Evolutionary conservation across 35 echinoderm and acorn worm species (phyloP).

Genomic region (Lytechinus pictus): DNA sequence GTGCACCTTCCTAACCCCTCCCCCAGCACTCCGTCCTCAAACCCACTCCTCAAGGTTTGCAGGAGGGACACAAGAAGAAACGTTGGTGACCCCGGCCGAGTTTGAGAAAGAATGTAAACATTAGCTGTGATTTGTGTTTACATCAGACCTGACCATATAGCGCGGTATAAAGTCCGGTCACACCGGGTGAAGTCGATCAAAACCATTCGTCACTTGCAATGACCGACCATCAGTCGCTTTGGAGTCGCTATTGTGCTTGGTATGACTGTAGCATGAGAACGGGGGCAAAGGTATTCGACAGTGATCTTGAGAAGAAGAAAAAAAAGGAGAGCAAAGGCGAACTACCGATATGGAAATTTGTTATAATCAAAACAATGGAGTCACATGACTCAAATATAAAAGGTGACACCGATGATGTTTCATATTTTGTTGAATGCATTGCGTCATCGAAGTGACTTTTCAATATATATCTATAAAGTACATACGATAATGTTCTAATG

Average conservation of each 20-base stretch:
- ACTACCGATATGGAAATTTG: background rate
- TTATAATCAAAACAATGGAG: background rate
- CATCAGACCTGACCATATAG: background rate
- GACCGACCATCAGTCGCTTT: too few relatives aligned
- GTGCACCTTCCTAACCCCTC: too few relatives aligned
- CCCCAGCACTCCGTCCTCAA: too few relatives aligned
- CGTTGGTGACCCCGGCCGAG: background rate
- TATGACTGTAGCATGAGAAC: too few relatives aligned
- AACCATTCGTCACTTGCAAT: too few relatives aligned
- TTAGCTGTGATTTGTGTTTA: background rate
- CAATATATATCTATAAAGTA: too few relatives aligned
- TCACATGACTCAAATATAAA: background rate
- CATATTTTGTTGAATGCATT: background rate
- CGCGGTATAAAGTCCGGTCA: background rate
- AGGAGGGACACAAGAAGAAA: background rate
- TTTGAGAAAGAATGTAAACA: slow-evolving; percentile 5
- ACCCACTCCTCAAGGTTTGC: background rate
- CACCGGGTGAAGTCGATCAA: too few relatives aligned
- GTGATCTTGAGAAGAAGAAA: too few relatives aligned
- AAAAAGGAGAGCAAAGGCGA: background rate
- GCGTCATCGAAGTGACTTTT: background rate
- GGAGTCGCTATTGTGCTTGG: too few relatives aligned
- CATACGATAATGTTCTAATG: too few relatives aligned
- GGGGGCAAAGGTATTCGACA: too few relatives aligned
- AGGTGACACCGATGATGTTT: background rate